These are phyloP conservation scores for Columbina picui DNA, from an alignment of 2,113 vertebrate genomes.

Conservation along the genomic window DNA sequence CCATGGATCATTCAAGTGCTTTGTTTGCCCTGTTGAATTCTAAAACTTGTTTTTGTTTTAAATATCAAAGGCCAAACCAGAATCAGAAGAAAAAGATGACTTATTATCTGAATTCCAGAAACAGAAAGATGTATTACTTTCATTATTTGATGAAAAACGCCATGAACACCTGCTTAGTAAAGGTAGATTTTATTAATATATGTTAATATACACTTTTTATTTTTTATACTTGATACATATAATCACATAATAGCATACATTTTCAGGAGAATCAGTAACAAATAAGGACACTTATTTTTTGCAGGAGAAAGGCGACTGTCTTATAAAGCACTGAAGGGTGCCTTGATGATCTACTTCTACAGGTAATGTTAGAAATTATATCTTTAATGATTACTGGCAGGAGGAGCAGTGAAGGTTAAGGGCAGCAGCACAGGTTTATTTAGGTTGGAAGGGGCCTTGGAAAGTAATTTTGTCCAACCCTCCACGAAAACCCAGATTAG, in stretches of 20 bases:
- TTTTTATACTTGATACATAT: background rate
- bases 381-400: background rate
- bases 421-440: background rate
- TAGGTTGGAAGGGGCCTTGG: background rate
- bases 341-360: slow-evolving; percentile 98
- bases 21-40: background rate
- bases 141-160: slow-evolving; percentile 92
- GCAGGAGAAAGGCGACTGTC: slow-evolving; percentile 87
- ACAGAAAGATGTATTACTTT: slow-evolving; percentile 84
- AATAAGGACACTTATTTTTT: background rate
- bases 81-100: slow-evolving; percentile 90
- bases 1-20: background rate
- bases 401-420: background rate
- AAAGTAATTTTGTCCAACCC: background rate
- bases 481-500: background rate
- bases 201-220: background rate
- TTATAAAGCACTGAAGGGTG: slow-evolving; percentile 89
- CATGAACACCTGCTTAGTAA: slow-evolving; percentile 92
- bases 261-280: background rate
- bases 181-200: slow-evolving; percentile 71
- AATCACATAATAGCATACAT: background rate
- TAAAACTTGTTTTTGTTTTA: slow-evolving; percentile 25
- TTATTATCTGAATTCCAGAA: slow-evolving; percentile 84
- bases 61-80: slow-evolving; percentile 74
- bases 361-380: slow-evolving; percentile 75